phyloP scores from a whole-genome alignment of 2,797 vertebrate species.

The Cephalopachus bancanus region DNA sequence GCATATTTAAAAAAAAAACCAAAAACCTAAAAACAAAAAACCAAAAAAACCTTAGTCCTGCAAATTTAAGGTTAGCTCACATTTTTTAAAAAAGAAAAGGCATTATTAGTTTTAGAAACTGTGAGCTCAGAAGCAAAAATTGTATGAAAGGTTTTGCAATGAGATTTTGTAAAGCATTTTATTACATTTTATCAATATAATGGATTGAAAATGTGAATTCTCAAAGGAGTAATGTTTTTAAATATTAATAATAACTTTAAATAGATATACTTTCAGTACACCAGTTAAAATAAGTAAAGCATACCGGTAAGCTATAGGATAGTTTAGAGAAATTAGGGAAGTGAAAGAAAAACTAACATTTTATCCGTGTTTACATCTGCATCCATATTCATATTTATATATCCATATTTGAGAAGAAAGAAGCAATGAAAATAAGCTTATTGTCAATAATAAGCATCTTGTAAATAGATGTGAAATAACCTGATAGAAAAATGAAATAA shows the following conservation, averaged over 20 bases:
- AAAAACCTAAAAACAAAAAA: not conserved
- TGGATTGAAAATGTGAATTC: conserved; percentile 1
- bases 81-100: not conserved
- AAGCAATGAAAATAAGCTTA: not conserved
- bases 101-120: conserved; percentile 32
- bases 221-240: not conserved
- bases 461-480: not conserved
- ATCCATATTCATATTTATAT: not conserved
- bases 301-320: not conserved
- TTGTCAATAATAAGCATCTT: not conserved
- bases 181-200: conserved; percentile 46
- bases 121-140: conserved; percentile 38
- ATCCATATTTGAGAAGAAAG: not conserved
- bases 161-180: conserved; percentile 7
- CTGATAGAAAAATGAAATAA: not conserved
- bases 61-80: not conserved
- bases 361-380: not conserved
- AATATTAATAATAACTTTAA: conserved; percentile 47
- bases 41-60: conserved; percentile 46
- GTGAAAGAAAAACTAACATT: conserved; percentile 8
- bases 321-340: conserved; percentile 17
- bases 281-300: not conserved
- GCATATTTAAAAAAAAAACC: too few relatives aligned
- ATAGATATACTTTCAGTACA: not conserved
- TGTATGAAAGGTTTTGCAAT: conserved; percentile 11